Conservation (phyloP, 2,113 vertebrate genomes). For the Chrysemys picta region DNA sequence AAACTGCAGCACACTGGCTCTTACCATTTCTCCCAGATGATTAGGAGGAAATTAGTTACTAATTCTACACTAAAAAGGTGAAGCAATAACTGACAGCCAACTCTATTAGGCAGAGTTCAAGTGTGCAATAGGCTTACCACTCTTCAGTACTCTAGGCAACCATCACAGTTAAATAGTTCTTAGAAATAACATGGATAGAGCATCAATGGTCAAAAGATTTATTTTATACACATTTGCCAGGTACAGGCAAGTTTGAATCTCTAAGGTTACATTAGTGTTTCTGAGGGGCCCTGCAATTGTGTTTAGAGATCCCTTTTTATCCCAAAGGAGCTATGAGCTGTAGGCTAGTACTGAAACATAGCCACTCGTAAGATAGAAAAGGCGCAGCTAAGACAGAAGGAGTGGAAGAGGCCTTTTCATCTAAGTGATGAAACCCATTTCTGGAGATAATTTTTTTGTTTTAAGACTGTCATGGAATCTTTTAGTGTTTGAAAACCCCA, state of each 20-base stretch:
- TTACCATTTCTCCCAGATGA: not conserved
- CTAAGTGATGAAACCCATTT: not conserved
- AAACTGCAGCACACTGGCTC: not conserved
- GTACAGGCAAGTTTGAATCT: not conserved
- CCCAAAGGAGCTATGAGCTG: not conserved
- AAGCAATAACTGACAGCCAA: not conserved
- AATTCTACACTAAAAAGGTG: not conserved
- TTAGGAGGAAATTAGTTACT: not conserved
- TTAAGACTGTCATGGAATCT: not conserved
- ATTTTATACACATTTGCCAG: not conserved
- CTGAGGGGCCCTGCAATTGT: not conserved
- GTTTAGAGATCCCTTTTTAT: not conserved
- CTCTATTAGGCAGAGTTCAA: not conserved
- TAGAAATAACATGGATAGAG: not conserved
- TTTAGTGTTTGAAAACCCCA: not conserved
- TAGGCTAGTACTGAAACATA: constrained; percentile 14
- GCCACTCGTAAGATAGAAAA: not conserved
- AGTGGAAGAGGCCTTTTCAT: not conserved
- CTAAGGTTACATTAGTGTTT: not conserved
- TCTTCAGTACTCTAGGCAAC: not conserved
- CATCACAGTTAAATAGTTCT: not conserved
- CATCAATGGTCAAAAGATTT: not conserved
- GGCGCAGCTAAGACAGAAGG: not conserved
- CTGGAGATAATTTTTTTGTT: not conserved
- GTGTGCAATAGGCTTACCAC: not conserved